These are phyloP conservation scores for Zosterops hypoxanthus DNA, from an alignment of 2,113 vertebrate species.

Conservation along the genomic window DNA sequence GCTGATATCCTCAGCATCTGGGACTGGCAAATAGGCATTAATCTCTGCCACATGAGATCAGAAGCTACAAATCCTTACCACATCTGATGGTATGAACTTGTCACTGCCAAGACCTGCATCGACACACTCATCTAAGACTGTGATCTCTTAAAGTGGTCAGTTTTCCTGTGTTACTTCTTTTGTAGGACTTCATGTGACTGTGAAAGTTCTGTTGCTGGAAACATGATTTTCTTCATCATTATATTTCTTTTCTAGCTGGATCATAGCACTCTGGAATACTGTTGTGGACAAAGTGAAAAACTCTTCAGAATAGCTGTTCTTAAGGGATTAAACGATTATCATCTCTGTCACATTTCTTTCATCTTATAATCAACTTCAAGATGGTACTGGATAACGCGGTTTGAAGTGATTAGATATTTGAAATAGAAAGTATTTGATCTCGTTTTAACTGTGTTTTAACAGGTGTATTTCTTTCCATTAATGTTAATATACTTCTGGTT, in stretches of 20 bases:
- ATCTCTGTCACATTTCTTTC: conserved; percentile 76
- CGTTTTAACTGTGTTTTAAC: conserved; percentile 3
- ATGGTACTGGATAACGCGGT: conserved; percentile 74
- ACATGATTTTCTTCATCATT: conserved; percentile 65
- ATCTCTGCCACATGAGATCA: background rate
- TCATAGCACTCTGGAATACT: conserved; percentile 55
- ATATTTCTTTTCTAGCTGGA: conserved; percentile 58
- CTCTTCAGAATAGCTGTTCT: conserved; percentile 76
- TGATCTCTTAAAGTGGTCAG: conserved; percentile 36
- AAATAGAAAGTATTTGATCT: conserved; percentile 73
- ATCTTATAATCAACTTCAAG: conserved; percentile 84
- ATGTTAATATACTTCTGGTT: conserved; percentile 27
- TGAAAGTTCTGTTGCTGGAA: conserved; percentile 61
- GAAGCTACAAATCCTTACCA: conserved; percentile 31
- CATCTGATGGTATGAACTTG: background rate
- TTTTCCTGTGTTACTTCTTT: conserved; percentile 41
- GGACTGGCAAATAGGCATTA: background rate
- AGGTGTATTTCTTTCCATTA: conserved; percentile 15
- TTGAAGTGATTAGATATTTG: conserved; percentile 78
- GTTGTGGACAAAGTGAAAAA: conserved; percentile 67
- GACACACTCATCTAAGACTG: background rate
- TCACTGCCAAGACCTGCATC: background rate
- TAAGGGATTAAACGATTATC: conserved; percentile 83
- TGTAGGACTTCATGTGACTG: conserved; percentile 13
- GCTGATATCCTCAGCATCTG: background rate